A percentile compares a stretch with the other conserved stretches of the same genome.
These are phyloP conservation scores for Mormyrops boulengeri DNA, from an alignment of 2,797 vertebrate species.

Conservation along the genomic window DNA sequence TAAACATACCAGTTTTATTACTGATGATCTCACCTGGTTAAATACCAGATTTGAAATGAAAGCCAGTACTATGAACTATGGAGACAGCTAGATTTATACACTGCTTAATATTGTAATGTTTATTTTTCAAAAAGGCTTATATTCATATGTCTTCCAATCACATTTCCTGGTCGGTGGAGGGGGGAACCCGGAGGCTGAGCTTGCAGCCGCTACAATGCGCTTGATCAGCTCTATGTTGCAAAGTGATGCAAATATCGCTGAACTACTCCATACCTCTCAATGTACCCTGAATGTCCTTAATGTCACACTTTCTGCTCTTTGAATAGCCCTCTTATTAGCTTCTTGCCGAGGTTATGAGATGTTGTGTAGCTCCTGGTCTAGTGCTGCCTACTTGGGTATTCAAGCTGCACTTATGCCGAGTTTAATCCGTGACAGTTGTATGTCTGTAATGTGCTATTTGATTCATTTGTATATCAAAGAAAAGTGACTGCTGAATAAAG, in stretches of 20 bases:
- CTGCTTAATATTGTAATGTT: neutral
- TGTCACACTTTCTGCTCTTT: neutral
- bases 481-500: neutral
- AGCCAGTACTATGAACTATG: neutral
- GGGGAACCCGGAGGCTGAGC: neutral
- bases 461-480: neutral
- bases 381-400: neutral
- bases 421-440: neutral
- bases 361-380: neutral
- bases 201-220: neutral
- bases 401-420: neutral
- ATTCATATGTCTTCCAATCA: neutral
- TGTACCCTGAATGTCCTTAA: neutral
- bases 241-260: neutral
- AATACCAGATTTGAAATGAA: neutral
- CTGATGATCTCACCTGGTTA: neutral
- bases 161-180: neutral
- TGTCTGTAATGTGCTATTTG: neutral
- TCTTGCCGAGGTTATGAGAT: neutral
- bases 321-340: neutral
- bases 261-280: neutral
- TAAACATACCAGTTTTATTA: neutral
- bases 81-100: neutral
- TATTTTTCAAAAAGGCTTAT: neutral
- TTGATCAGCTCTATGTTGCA: neutral